Percentiles rank a stretch among this genome's conserved stretches.
Evolutionary conservation across 23 tunicate species (phyloP).

Genomic region (Trididemnum clinides): DNA sequence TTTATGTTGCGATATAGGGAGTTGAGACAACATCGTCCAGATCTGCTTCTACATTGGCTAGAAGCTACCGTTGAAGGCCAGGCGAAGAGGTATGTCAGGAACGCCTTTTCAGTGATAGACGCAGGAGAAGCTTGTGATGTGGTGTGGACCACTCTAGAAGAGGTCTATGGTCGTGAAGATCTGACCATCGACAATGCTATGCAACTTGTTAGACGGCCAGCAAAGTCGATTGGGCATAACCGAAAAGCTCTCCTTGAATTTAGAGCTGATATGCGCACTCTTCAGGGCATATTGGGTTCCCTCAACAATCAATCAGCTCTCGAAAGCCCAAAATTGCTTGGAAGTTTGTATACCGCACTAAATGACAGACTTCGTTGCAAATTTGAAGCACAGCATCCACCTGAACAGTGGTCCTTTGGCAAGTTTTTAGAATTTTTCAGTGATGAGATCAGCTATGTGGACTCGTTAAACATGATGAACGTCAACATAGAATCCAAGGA

Average conservation of each 20-base stretch:
- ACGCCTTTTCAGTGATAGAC: background rate
- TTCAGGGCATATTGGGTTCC: background rate
- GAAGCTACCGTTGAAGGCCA: background rate
- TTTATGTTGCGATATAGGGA: background rate
- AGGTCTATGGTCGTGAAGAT: constrained; percentile 4
- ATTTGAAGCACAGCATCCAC: background rate
- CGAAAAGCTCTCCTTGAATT: background rate
- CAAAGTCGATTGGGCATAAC: background rate
- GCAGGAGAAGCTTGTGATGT: constrained; percentile 1
- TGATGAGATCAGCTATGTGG: background rate
- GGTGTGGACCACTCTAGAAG: background rate
- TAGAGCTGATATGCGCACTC: background rate
- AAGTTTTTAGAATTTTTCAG: background rate
- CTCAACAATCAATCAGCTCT: background rate
- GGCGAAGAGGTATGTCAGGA: background rate
- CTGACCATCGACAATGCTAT: background rate
- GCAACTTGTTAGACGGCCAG: background rate
- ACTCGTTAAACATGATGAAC: background rate
- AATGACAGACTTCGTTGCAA: background rate
- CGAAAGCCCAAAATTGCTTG: background rate
- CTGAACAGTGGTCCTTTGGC: background rate
- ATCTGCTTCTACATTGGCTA: background rate
- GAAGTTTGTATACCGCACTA: background rate
- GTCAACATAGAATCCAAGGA: background rate
- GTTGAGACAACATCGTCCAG: background rate